Conservation (phyloP, 2,797 vertebrate genomes). For the Trachurus trachurus region DNA sequence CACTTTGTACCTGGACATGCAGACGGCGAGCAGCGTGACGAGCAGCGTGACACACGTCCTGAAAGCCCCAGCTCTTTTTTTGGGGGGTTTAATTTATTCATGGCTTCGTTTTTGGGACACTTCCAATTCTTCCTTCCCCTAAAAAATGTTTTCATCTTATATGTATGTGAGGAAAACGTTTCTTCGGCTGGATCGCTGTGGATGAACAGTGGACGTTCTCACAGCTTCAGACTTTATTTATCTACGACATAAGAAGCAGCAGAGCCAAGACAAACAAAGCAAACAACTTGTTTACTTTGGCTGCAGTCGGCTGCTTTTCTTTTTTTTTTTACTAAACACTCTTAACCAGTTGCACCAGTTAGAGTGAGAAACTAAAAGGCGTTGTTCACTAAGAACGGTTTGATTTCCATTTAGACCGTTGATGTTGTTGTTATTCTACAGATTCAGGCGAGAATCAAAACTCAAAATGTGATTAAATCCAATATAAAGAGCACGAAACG, state of each 20-base stretch:
- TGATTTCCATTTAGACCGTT: neutral
- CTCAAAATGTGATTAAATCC: neutral
- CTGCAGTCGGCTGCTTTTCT: too few species aligned
- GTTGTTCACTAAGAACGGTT: neutral
- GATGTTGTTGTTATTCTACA: neutral
- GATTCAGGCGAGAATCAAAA: neutral
- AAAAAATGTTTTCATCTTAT: neutral
- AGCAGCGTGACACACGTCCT: neutral
- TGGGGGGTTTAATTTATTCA: neutral
- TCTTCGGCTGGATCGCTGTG: neutral
- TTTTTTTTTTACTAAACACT: neutral
- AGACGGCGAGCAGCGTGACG: neutral
- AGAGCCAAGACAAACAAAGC: neutral
- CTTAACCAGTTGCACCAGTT: neutral
- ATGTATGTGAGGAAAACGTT: neutral
- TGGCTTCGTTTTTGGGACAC: neutral
- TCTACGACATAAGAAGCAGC: neutral
- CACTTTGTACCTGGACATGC: neutral
- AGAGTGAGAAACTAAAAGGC: too few species aligned
- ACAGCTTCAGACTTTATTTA: neutral
- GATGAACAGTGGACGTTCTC: too few species aligned
- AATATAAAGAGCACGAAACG: too few species aligned
- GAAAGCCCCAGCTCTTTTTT: neutral
- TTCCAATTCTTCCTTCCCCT: too few species aligned
- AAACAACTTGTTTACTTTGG: neutral